Conservation (phyloP, 2,797 vertebrate species). For the Phataginus tetradactyla region DNA sequence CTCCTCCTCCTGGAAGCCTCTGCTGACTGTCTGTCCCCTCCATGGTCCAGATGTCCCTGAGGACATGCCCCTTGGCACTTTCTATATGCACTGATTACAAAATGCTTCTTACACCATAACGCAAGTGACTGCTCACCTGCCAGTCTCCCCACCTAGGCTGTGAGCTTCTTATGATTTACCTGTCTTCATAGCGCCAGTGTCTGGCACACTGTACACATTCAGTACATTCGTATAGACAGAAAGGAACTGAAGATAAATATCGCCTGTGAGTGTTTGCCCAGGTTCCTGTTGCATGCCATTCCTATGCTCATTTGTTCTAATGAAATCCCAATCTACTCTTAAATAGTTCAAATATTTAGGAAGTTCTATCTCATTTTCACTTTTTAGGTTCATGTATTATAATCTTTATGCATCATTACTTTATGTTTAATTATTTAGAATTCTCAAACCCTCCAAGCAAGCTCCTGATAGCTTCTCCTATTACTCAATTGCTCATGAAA, state of each 20-base stretch:
- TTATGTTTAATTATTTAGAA: not conserved
- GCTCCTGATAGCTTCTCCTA: not conserved
- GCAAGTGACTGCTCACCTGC: not conserved
- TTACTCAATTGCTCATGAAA: not conserved
- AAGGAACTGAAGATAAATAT: slow-evolving; percentile 22
- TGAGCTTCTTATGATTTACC: not conserved
- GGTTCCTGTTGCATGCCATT: not conserved
- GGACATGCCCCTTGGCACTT: not conserved
- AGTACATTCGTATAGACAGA: not conserved
- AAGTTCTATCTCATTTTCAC: not conserved
- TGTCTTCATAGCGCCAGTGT: not conserved
- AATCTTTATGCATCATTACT: not conserved
- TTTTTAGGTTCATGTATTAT: not conserved
- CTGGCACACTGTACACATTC: not conserved
- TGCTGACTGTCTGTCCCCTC: not conserved
- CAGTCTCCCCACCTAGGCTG: not conserved
- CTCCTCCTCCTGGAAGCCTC: not conserved
- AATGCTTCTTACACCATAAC: not conserved
- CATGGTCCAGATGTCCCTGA: not conserved
- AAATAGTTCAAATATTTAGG: not conserved
- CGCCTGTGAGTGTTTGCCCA: not conserved
- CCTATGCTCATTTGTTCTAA: not conserved
- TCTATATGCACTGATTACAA: not conserved
- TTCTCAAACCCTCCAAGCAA: not conserved
- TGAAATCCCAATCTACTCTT: not conserved